phyloP scores from a whole-genome alignment of 2,113 vertebrate genomes.

The Oryzias woworae region DNA sequence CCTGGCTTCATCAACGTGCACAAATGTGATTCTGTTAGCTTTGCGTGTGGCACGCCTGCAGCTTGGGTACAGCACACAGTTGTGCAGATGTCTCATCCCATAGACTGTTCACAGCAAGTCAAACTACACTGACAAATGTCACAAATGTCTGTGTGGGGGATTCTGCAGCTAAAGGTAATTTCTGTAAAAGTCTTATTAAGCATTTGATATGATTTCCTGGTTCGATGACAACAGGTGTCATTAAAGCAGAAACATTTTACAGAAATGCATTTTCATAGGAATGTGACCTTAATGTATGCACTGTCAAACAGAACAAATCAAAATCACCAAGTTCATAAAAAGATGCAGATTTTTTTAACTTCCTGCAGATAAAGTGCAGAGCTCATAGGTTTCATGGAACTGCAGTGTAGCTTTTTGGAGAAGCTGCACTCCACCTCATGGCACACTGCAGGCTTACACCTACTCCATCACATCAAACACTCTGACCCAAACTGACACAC shows the following conservation, averaged over 20 bases:
- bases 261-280: too few species aligned
- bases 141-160: background rate
- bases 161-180: background rate
- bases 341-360: too few species aligned
- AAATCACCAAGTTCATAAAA: too few species aligned
- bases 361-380: too few species aligned
- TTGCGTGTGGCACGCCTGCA: conserved; percentile 43
- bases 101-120: conserved; percentile 1
- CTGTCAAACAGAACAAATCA: too few species aligned
- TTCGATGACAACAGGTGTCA: background rate
- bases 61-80: conserved; percentile 42
- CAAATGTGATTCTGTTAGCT: conserved; percentile 70
- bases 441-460: conserved; percentile 41
- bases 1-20: conserved; percentile 69
- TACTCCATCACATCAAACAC: conserved; percentile 58
- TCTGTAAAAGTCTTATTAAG: background rate
- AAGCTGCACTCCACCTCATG: conserved; percentile 23
- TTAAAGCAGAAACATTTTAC: background rate
- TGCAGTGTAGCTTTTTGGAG: conserved; percentile 27
- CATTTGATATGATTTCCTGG: background rate
- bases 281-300: too few species aligned
- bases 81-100: conserved; percentile 32
- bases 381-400: conserved; percentile 26
- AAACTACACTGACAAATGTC: conserved; percentile 1
- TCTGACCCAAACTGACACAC: conserved; percentile 57